Evolutionary conservation across 2,113 vertebrate species (phyloP), one percentile per base, ranked within the genome.

Genomic region (Brevimyrus niger): DNA sequence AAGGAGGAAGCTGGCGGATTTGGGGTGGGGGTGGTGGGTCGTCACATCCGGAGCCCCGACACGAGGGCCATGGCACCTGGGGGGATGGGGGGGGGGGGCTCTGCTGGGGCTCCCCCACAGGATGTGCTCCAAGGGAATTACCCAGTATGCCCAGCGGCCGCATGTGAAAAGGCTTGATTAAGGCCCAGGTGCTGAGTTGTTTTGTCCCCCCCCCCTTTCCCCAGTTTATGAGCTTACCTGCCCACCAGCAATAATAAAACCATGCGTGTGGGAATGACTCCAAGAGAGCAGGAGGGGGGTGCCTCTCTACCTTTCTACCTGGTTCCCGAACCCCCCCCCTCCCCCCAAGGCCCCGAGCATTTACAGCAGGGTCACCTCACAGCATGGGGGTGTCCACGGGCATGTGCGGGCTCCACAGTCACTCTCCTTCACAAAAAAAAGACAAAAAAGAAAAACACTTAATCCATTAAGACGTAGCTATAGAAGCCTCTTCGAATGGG

Each of bases 271-370:
- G 55, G 46, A 35, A 35, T 94, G 91, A 91, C 92, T 90, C 93
- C 90, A 91, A 92, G 90, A 91, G 90, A 89, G 61, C 48, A 88
- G 89, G 82, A 92, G 89, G 92, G n/a, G 8, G 91, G 46, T 91
- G 44, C 13, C 92, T 95, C 94, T 91, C 91, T 95, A 92, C 95
- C 93, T 96, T n/a, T n/a, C n/a, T n/a, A n/a, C n/a, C n/a, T n/a
- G 95, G 94, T 95, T 95, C 92, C 92, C 76, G 88, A 94, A 93
- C 88, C 94, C 95, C 94, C 94, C 93, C 92, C 90, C 90, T 94
- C 93, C 90, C 80, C 93, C 94, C 94, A 7, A 7, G 7, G 6
- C 92, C 92, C 94, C 0, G 92, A 94, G 92, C 93, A 93, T 89
- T 95, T 96, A 95, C 93, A 93, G 94, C 94, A 89, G 92, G 93